Conservation (phyloP, 2,888 invertebrate genomes). For the Agrochola lychnidis region DNA sequence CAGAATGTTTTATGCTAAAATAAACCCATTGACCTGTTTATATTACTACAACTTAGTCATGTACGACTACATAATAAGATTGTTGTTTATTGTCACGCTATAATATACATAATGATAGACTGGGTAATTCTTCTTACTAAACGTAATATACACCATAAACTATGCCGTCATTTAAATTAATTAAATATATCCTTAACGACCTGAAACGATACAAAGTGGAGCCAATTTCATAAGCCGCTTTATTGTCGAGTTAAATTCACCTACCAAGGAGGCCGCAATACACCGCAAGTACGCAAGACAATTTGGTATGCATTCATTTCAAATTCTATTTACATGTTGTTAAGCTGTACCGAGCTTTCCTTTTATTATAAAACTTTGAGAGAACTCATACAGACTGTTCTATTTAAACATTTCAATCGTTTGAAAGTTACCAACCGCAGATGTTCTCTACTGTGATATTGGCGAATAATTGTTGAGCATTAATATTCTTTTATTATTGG, state of each 20-base stretch:
- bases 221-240: slow-evolving; percentile 25
- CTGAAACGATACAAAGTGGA: slow-evolving; percentile 16
- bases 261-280: slow-evolving; percentile 22
- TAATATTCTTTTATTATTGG: slow-evolving; percentile 23
- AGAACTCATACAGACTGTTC: slow-evolving; percentile 44
- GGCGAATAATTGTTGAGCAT: slow-evolving; percentile 22
- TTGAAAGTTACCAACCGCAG: slow-evolving; percentile 50
- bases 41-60: slow-evolving; percentile 42
- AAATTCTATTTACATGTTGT: slow-evolving; percentile 40
- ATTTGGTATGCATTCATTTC: slow-evolving; percentile 38
- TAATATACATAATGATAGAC: slow-evolving; percentile 27
- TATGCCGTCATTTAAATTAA: slow-evolving; percentile 11
- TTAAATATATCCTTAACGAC: slow-evolving; percentile 24
- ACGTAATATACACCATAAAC: slow-evolving; percentile 8
- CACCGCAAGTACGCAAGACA: slow-evolving; percentile 2
- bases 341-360: slow-evolving; percentile 34
- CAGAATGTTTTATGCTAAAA: slow-evolving; percentile 32
- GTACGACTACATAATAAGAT: slow-evolving; percentile 31
- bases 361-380: slow-evolving; percentile 52
- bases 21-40: slow-evolving; percentile 42
- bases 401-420: slow-evolving; percentile 53
- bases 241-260: slow-evolving; percentile 17
- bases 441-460: slow-evolving; percentile 17
- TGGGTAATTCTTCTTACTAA: slow-evolving; percentile 13
- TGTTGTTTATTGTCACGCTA: slow-evolving; percentile 25